Evolutionary conservation across 2,888 invertebrate species (phyloP).

Genomic region (Glomeris marginata): DNA sequence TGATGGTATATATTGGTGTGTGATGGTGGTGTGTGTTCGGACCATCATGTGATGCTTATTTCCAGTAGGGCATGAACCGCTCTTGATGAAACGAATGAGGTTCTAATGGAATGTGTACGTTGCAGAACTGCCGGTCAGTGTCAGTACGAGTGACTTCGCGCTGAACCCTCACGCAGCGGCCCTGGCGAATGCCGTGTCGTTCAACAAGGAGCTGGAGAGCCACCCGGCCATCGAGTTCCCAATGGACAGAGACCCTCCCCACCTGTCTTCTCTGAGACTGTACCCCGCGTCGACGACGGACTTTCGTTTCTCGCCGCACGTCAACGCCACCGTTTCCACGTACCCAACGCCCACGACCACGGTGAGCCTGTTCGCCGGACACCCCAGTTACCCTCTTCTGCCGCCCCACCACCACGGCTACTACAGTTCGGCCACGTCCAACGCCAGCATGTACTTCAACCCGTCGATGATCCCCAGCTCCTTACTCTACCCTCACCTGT

Average conservation of each 20-base stretch:
- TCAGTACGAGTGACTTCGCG: background rate
- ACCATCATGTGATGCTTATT: too few species aligned
- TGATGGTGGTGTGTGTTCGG: too few species aligned
- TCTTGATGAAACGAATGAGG: constrained; percentile 8
- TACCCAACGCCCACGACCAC: constrained; percentile 13
- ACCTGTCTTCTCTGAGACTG: constrained; percentile 5
- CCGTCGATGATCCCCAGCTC: constrained; percentile 24
- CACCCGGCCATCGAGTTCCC: constrained; percentile 8
- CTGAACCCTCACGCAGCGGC: background rate
- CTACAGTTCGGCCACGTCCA: constrained; percentile 16
- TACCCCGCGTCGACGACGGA: constrained; percentile 11
- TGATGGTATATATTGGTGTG: too few species aligned
- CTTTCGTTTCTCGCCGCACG: background rate
- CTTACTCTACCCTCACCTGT: constrained; percentile 28
- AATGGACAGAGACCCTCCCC: too few species aligned
- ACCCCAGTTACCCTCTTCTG: constrained; percentile 16
- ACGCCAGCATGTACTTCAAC: constrained; percentile 22
- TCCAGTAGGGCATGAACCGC: too few species aligned
- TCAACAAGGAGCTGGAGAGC: constrained; percentile 15
- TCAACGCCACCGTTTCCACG: background rate
- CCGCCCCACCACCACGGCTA: constrained; percentile 17
- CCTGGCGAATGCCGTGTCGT: too few species aligned
- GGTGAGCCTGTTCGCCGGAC: constrained; percentile 16
- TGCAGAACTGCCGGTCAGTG: background rate
- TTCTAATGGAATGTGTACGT: constrained; percentile 8